Conservation (phyloP, 1,140 invertebrate genomes). For the Bombus impatiens region DNA sequence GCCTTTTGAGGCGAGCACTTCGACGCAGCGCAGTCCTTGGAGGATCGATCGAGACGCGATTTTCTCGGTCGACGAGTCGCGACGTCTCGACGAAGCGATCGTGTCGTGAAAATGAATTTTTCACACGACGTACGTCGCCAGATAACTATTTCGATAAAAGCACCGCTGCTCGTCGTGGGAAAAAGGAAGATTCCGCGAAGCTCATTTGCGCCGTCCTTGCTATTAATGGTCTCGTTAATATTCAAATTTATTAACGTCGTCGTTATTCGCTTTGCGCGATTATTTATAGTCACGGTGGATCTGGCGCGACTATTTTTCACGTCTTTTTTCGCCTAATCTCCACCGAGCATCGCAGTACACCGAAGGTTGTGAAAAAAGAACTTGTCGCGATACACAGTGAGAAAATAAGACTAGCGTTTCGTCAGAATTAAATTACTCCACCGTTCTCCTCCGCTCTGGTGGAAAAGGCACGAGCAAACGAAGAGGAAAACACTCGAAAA, state of each 20-base stretch:
- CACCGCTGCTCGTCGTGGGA: neutral
- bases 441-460: neutral
- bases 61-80: neutral
- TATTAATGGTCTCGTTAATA: conserved; percentile 48
- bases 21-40: too few species aligned
- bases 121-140: neutral
- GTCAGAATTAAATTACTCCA: conserved; percentile 16
- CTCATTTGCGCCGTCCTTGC: conserved; percentile 33
- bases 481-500: neutral
- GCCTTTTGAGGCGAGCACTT: neutral
- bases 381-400: neutral
- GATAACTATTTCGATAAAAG: neutral
- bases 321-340: neutral
- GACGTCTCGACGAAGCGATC: neutral
- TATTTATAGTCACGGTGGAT: conserved; percentile 56
- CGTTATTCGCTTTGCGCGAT: conserved; percentile 39
- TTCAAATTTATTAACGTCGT: conserved; percentile 42
- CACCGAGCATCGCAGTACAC: neutral
- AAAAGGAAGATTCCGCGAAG: neutral
- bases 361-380: neutral
- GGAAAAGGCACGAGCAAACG: neutral
- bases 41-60: conserved; percentile 5
- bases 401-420: conserved; percentile 3
- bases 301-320: conserved; percentile 37
- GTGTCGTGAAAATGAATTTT: conserved; percentile 18